Evolutionary conservation across 2,797 vertebrate genomes (phyloP), one percentile per base, ranked within the genome.

Genomic region (Gouania willdenowi): DNA sequence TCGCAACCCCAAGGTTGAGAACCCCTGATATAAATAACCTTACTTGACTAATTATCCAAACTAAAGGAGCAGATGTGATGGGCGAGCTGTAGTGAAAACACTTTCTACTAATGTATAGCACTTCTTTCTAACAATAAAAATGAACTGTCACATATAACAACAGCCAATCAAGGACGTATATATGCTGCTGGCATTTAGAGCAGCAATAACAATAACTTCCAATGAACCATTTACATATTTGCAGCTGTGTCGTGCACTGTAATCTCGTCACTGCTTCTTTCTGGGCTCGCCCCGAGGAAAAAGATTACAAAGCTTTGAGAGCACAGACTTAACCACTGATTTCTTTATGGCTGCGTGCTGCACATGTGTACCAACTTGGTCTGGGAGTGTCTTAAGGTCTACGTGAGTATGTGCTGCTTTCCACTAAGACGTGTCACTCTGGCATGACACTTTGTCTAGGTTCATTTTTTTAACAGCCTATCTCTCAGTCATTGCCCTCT

Each of bases 101-200:
- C n/a, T n/a, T n/a, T n/a, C n/a, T n/a, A n/a, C n/a, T n/a, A n/a
- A n/a, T n/a, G n/a, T n/a, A n/a, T n/a, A 60, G 38, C 24, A 46
- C 56, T 51, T 79, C 60, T 85, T 71, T 71, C 63, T 54, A 60
- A 63, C 37, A 54, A 61, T 61, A 59, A 64, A 66, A 64, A 66
- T 41, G 52, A 44, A 64, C 39, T 53, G 58, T 77, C 57, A 64
- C 45, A 65, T 54, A 57, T 57, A 71, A 62, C 45, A 28, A 70
- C 66, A 70, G 67, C 71, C 73, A 78, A 81, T 77, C 66, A 73
- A 70, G 70, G 71, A 71, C 65, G 71, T 74, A 66, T 62, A 66
- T 62, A 71, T 68, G 77, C 67, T 17, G 34, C 61, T 77, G 76
- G 69, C 71, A 54, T 79, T 72, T 71, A 78, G 70, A 71, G 64